phyloP scores from a whole-genome alignment of 1,140 invertebrate species.

The Oncopeltus fasciatus region DNA sequence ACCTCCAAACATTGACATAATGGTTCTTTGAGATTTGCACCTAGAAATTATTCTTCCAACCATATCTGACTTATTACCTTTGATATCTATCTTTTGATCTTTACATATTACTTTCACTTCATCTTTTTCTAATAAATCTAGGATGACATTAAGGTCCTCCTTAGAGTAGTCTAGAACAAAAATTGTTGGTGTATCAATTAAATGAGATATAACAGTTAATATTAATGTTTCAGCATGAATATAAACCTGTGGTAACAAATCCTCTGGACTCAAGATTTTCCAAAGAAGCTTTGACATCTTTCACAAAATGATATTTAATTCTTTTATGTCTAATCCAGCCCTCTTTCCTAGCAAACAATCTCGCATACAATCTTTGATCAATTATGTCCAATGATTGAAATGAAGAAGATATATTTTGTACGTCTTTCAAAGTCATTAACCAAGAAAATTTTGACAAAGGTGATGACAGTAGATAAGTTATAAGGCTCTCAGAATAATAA shows the following conservation, averaged over 20 bases:
- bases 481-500: not conserved
- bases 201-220: not conserved
- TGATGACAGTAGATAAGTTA: not conserved
- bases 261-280: not conserved
- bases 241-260: not conserved
- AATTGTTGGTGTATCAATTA: not conserved
- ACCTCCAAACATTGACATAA: not conserved
- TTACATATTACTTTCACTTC: not conserved
- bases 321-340: not conserved
- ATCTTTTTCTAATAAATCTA: not conserved
- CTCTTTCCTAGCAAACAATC: not conserved
- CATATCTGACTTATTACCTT: not conserved
- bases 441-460: not conserved
- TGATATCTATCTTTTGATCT: not conserved
- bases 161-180: not conserved
- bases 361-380: not conserved
- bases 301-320: not conserved
- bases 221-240: not conserved
- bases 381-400: not conserved
- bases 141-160: not conserved
- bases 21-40: not conserved
- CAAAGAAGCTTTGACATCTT: not conserved
- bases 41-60: not conserved
- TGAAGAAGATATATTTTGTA: not conserved
- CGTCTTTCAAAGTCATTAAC: not conserved